A percentile compares a stretch with the other conserved stretches of the same genome.
Conservation (phyloP, 2,113 vertebrate genomes). For the Dipodomys stephensi region DNA sequence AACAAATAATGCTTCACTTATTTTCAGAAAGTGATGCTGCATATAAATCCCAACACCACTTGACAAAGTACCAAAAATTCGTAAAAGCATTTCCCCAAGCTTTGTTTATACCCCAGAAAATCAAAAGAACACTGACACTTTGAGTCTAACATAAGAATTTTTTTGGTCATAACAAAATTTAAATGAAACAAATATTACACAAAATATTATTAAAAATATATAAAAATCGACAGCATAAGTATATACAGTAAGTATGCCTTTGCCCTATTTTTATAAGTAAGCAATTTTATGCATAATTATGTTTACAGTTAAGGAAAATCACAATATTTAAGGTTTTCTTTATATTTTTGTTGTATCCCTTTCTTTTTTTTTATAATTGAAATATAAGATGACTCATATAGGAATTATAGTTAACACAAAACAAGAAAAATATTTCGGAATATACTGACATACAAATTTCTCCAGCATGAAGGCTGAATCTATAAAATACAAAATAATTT, state of each 20-base stretch:
- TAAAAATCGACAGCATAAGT: slow-evolving; percentile 47
- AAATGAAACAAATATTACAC: neutral
- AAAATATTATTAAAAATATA: slow-evolving; percentile 26
- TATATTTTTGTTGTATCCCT: neutral
- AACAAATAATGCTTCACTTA: slow-evolving; percentile 55
- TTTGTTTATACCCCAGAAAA: neutral
- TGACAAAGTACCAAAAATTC: slow-evolving; percentile 40
- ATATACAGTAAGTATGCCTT: slow-evolving; percentile 61
- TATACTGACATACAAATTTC: slow-evolving; percentile 5
- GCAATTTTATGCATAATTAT: slow-evolving; percentile 45
- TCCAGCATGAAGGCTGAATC: slow-evolving; percentile 34
- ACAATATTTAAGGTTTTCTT: slow-evolving; percentile 38
- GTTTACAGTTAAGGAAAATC: slow-evolving; percentile 43
- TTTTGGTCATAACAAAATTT: neutral
- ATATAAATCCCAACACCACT: neutral
- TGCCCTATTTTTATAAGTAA: slow-evolving; percentile 38
- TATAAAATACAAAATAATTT: slow-evolving; percentile 41
- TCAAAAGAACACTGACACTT: neutral
- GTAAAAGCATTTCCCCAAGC: slow-evolving; percentile 48
- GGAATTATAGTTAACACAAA: slow-evolving; percentile 15
- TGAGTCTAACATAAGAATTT: neutral
- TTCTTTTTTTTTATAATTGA: slow-evolving; percentile 35
- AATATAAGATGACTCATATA: slow-evolving; percentile 46
- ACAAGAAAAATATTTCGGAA: slow-evolving; percentile 43
- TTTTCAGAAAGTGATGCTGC: neutral